Base-by-base conservation (phyloP, 2,888 invertebrate genomes). In the Apocheima hispidaria region DNA sequence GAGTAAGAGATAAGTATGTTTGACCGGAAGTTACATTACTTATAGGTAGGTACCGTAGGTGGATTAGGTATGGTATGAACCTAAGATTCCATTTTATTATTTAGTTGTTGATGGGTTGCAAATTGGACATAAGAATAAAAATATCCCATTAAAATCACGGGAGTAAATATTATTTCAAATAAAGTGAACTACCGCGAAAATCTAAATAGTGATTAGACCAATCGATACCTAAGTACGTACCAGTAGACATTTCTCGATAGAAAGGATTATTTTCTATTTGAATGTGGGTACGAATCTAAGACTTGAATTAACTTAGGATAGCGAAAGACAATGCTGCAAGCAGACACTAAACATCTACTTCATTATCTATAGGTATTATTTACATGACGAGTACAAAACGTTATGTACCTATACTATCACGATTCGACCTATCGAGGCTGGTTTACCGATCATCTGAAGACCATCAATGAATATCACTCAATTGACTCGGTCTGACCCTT, bases 321-420 rank as follows among this genome's bases (percentile, higher is more conserved):
- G 72, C 70, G 66, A 62, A 69, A 72, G 61, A 71, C 63, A 60
- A 59, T 51, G 40, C 23, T 28, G 78, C 80, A 83, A 83, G 83
- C 82, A 66, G 70, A 66, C 66, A 68, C 76, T 77, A 77, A 43
- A 59, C 44, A 46, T n/a, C 60, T 51, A 61, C 56, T 21, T 28
- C 43, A 26, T 55, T 51, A 71, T 59, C 58, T 62, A 64, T 52
- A 61, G 60, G 30, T 28, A 21, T 30, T 79, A 81, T 80, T 74
- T 81, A 82, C 79, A 81, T 59, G 60, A 77, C 70, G 74, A 76
- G 82, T 84, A 84, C 73, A 84, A 83, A 84, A 84, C 69, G 57
- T 74, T 74, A 71, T 71, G 70, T 75, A 68, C 26, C 71, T 74
- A 78, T 18, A 40, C 51, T 68, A 73, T 67, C 77, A 74, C 73